Conservation (phyloP, 2,113 vertebrate genomes). For the Cariama cristata region DNA sequence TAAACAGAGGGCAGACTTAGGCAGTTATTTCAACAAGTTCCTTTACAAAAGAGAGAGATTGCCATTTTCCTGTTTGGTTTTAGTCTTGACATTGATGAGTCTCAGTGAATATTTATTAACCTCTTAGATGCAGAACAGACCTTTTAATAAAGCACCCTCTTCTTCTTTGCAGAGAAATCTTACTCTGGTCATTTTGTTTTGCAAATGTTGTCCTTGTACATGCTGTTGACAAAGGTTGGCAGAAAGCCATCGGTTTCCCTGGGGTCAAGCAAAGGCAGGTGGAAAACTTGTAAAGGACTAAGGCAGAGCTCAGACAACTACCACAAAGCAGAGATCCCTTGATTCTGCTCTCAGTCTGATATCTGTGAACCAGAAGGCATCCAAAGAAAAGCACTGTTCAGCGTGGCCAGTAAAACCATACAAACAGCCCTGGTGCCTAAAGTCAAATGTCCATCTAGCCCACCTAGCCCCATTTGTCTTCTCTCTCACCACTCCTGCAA, state of each 20-base stretch:
- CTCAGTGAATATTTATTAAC: slow-evolving; percentile 49
- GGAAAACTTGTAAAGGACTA: background rate
- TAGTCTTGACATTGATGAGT: slow-evolving; percentile 34
- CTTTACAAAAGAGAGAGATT: slow-evolving; percentile 60
- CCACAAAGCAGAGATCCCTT: background rate
- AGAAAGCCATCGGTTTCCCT: background rate
- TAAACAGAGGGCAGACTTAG: slow-evolving; percentile 69
- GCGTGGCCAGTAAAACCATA: background rate
- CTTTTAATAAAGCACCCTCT: background rate
- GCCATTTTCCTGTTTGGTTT: slow-evolving; percentile 68
- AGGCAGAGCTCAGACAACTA: background rate
- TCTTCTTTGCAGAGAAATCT: background rate
- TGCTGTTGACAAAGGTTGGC: background rate
- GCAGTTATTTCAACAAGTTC: slow-evolving; percentile 69
- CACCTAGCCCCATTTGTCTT: background rate
- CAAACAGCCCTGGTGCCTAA: background rate
- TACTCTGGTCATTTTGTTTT: background rate
- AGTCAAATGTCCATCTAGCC: background rate
- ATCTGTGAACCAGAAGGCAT: background rate
- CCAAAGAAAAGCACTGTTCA: background rate
- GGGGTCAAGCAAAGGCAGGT: background rate
- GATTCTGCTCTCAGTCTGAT: background rate
- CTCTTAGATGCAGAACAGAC: slow-evolving; percentile 17
- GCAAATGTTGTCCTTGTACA: background rate
- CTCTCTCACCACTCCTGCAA: background rate